Percentiles rank a stretch among this genome's conserved stretches.
Evolutionary conservation across 2,113 vertebrate species (phyloP).

Genomic region (Prolemur simus): DNA sequence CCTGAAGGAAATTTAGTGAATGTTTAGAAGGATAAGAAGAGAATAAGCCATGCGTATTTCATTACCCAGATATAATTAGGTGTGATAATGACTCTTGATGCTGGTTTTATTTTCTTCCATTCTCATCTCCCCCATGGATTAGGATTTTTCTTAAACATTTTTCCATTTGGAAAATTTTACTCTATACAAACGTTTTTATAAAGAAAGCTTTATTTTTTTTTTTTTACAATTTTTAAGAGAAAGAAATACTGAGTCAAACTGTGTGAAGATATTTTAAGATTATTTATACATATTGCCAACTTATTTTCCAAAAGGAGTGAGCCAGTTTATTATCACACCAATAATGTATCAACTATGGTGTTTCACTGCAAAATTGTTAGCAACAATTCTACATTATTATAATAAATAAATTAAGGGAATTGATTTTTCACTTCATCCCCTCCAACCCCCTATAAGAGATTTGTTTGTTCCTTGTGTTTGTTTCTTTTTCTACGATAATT

Average conservation of each 20-base stretch:
- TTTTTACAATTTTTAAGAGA: slow-evolving; percentile 22
- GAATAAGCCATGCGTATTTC: neutral
- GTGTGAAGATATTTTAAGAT: neutral
- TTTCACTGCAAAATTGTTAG: neutral
- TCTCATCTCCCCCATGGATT: neutral
- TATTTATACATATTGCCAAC: neutral
- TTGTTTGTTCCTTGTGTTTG: neutral
- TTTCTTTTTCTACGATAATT: neutral
- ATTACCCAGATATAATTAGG: neutral
- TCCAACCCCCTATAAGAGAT: neutral
- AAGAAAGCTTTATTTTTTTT: slow-evolving; percentile 39
- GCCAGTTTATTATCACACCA: neutral
- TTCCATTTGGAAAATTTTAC: neutral
- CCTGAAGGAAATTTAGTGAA: neutral
- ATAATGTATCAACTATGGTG: neutral
- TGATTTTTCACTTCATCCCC: neutral
- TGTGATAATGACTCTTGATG: neutral
- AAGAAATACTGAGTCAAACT: neutral
- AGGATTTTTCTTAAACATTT: neutral
- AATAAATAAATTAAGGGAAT: neutral
- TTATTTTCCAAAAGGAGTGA: slow-evolving; percentile 10
- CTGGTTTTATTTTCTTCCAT: neutral
- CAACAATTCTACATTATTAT: neutral
- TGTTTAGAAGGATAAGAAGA: slow-evolving; percentile 19
- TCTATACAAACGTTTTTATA: neutral